Evolutionary conservation across 2,113 vertebrate species (phyloP), one percentile per base, ranked within the genome.

Genomic region (Dasypus novemcinctus): DNA sequence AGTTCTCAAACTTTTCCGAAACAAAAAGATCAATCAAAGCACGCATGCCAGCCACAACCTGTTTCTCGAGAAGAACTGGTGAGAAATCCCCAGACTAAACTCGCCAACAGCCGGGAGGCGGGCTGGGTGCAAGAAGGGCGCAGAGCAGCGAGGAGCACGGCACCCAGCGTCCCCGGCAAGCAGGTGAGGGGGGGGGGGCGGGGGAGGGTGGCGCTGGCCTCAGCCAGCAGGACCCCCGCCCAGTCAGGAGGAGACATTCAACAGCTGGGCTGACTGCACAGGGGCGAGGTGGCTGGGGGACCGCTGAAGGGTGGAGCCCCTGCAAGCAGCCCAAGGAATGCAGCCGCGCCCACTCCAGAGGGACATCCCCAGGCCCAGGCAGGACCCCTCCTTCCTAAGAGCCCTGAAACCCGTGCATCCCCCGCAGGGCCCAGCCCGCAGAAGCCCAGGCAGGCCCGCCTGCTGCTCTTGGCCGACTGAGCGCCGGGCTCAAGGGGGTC

Each of bases 291-390:
- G 31, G 66, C 72, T 27, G 2, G n/a, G 68, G 57, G 68, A 79
- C 89, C 68, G 33, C 14, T n/a, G 61, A 52, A 88, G 82, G 93
- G 78, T 2, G 46, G 86, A 36, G 72, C 57, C 78, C 29, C 36
- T 64, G 49, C 41, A 10, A 84, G 71, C 59, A 76, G 61, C 23
- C 18, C 20, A n/a, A 79, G 78, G 61, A 85, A 78, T 1, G 6
- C 3, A 81, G 78, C 87, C 66, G 89, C 63, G 43, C 66, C 83
- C 85, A 76, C 63, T 68, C 93, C 72, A 66, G 52, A 79, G 57
- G 87, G 90, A 94, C 96, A 84, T 93, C 93, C 74, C 29, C 1
- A 0, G 59, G 49, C 90, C 91, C 85, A 10, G 49, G 72, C 41
- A 36, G 74, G 78, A 41, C 91, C 43, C 18, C 52, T 61, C 72